Conservation (phyloP, 2,797 vertebrate genomes). For the Lacerta viridis region DNA sequence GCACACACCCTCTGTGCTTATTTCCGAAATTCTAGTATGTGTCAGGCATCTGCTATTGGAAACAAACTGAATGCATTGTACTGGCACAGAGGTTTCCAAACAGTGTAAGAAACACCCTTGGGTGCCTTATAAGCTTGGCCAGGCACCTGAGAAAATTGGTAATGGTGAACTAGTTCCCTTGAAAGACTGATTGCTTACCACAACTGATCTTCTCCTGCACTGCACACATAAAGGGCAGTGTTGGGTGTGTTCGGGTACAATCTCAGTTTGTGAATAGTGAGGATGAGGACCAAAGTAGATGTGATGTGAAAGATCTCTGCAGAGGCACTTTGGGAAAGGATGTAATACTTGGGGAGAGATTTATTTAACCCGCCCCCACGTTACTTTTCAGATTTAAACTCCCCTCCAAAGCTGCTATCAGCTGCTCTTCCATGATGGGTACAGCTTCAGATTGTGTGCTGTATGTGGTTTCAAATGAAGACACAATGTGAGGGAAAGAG, state of each 20-base stretch:
- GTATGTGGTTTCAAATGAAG: background rate
- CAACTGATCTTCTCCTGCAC: background rate
- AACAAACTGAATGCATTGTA: background rate
- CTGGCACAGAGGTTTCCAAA: conserved; percentile 16
- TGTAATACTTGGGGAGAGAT: background rate
- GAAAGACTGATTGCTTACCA: background rate
- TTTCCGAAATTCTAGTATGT: background rate
- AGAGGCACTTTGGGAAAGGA: background rate
- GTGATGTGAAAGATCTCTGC: background rate
- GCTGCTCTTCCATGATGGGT: background rate
- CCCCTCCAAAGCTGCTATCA: background rate
- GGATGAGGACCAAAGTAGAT: background rate
- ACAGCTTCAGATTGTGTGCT: background rate
- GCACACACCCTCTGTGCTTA: background rate
- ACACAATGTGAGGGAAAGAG: background rate
- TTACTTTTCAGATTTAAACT: background rate
- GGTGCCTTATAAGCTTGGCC: background rate
- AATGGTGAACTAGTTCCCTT: background rate
- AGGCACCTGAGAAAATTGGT: background rate
- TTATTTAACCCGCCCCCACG: background rate
- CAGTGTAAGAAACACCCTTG: background rate
- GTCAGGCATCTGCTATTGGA: background rate
- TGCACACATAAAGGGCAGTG: background rate
- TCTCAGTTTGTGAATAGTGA: background rate
- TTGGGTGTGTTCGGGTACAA: background rate